These are phyloP conservation scores for Oncorhynchus tshawytscha DNA, from an alignment of 2,113 vertebrate genomes.

Conservation along the genomic window DNA sequence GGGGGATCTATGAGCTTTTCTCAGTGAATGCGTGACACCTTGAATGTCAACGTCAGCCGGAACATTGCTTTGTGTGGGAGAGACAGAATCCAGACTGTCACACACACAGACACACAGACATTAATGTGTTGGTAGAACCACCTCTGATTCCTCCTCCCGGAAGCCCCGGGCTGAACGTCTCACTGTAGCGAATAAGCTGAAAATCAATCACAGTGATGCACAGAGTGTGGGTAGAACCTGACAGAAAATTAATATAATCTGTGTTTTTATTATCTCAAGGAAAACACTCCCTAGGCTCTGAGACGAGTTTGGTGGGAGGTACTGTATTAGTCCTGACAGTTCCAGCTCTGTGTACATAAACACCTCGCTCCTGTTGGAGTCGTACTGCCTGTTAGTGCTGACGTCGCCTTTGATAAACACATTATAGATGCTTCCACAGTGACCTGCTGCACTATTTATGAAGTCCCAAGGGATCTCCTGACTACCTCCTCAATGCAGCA, in stretches of 20 bases:
- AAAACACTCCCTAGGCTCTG: slow-evolving; percentile 29
- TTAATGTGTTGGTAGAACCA: slow-evolving; percentile 39
- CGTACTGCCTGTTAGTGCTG: slow-evolving; percentile 20
- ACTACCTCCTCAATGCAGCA: slow-evolving; percentile 43
- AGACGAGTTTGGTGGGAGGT: slow-evolving; percentile 35
- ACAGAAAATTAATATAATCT: slow-evolving; percentile 59
- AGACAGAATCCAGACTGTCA: neutral
- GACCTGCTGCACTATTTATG: slow-evolving; percentile 43
- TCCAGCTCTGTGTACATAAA: slow-evolving; percentile 33
- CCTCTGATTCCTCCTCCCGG: slow-evolving; percentile 23
- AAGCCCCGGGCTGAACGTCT: slow-evolving; percentile 46
- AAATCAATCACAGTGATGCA: slow-evolving; percentile 60
- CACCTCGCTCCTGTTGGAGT: slow-evolving; percentile 26
- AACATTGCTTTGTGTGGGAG: slow-evolving; percentile 40
- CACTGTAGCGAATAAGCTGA: slow-evolving; percentile 49
- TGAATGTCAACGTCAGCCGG: slow-evolving; percentile 34
- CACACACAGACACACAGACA: slow-evolving; percentile 1
- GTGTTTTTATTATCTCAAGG: slow-evolving; percentile 51
- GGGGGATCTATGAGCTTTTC: slow-evolving; percentile 28
- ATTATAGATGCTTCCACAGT: slow-evolving; percentile 49
- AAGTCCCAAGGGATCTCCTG: slow-evolving; percentile 26
- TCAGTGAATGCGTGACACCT: slow-evolving; percentile 33
- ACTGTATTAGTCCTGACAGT: slow-evolving; percentile 49
- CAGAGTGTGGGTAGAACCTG: slow-evolving; percentile 37
- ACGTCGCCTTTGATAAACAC: slow-evolving; percentile 39